Base-by-base conservation (phyloP, 2,113 vertebrate genomes). In the Onychostoma macrolepis region DNA sequence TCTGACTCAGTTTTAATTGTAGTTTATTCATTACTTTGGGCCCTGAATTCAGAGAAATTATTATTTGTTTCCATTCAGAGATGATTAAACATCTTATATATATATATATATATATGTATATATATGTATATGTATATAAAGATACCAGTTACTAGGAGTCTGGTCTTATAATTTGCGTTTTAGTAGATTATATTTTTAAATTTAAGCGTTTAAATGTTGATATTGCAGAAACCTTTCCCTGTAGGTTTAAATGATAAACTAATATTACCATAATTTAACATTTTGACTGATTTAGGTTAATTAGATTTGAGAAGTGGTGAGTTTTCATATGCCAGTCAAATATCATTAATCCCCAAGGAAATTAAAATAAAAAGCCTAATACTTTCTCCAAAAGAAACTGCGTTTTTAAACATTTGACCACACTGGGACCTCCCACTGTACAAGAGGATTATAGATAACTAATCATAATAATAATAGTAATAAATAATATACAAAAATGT, bases 1-100 rank as follows among this genome's bases (percentile, higher is more conserved):
- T 67, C 58, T 81, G 80, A n/a, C 80, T 65, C 79, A 9, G 38
- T 28, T 45, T 65, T 65, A 81, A 67, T 81, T 4, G 67, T 28
- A 2, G 21, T 45, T 65, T 21, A 43, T 65, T 65, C 24, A 43
- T 38, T 41, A 80, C 78, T 26, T 80, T 41, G 1, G 5, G 72
- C 41, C 24, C 12, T 75, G 12, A 75, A 45, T 75, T 58, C 30
- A 56, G 30, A 79, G 48, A 61, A 79, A 75, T 53, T 58, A 24
- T 53, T 78, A 56, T 79, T 53, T 80, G 72, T 15, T 24, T 75
- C 5, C 11, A 45, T 45, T 4, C 12, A 75, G 72, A 45, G 41
- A 75, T 75, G 41, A 45, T 45, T 26, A 26, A 45, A 45, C 38
- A 45, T 75, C 38, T 75, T 74, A n/a, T n/a, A n/a, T n/a, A n/a